These are phyloP conservation scores for Brenthis ino DNA, from an alignment of 2,888 invertebrate genomes.

Conservation along the genomic window DNA sequence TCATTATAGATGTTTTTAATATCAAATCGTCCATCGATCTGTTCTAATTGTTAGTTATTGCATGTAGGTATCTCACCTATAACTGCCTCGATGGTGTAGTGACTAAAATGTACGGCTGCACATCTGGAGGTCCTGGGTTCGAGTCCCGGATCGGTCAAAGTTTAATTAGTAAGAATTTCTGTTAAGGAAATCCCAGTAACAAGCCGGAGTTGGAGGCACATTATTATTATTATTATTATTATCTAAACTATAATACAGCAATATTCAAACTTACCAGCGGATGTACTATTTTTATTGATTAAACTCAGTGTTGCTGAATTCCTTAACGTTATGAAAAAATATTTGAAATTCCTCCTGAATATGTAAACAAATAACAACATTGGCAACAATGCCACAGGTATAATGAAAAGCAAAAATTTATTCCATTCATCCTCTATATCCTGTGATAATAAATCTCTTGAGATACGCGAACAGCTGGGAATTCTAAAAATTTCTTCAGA, in stretches of 20 bases:
- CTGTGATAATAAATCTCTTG: constrained; percentile 40
- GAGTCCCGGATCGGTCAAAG: too few species aligned
- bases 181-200: too few species aligned
- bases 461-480: constrained; percentile 45
- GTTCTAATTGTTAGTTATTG: not conserved
- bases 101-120: too few species aligned
- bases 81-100: too few species aligned
- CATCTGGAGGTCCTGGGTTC: too few species aligned
- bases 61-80: too few species aligned
- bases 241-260: too few species aligned
- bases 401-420: constrained; percentile 47
- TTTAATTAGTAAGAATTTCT: too few species aligned
- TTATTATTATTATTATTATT: too few species aligned
- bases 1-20: too few species aligned
- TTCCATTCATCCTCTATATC: constrained; percentile 40
- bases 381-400: constrained; percentile 53
- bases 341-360: constrained; percentile 80
- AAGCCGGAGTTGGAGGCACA: too few species aligned
- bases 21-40: too few species aligned
- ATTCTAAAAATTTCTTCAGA: constrained; percentile 46
- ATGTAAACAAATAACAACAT: constrained; percentile 46
- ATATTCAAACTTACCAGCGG: constrained; percentile 54
- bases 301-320: constrained; percentile 81
- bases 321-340: constrained; percentile 81
- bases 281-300: constrained; percentile 68